These are phyloP conservation scores for Therioaphis trifolii DNA, from an alignment of 2,888 invertebrate genomes.

Conservation along the genomic window DNA sequence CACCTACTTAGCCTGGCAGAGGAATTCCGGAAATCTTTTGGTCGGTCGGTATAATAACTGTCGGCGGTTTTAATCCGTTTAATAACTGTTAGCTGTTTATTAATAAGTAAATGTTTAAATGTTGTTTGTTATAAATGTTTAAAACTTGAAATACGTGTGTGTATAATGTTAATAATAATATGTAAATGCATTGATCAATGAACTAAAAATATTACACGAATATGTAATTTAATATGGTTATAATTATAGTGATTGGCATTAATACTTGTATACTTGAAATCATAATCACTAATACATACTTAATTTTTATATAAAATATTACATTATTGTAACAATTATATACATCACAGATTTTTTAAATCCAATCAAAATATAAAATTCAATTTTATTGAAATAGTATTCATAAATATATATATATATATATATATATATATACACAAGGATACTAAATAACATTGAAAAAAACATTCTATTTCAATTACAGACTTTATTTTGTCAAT, in stretches of 20 bases:
- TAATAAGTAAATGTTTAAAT: neutral
- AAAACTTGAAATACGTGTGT: neutral
- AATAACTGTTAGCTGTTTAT: neutral
- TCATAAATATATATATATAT: conserved; percentile 29
- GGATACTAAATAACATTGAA: neutral
- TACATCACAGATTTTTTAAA: too few relatives aligned
- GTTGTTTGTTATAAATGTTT: neutral
- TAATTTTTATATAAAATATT: neutral
- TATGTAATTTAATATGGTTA: too few relatives aligned
- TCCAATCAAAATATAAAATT: neutral
- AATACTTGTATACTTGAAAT: neutral
- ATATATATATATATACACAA: neutral
- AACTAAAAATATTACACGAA: conserved; percentile 6
- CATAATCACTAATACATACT: neutral
- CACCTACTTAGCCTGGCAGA: neutral
- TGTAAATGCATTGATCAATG: neutral
- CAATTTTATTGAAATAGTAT: conserved; percentile 23
- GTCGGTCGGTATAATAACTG: neutral
- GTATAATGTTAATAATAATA: neutral
- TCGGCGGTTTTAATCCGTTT: neutral
- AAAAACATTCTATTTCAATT: conserved; percentile 5
- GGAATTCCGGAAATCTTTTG: neutral
- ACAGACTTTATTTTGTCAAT: conserved; percentile 27
- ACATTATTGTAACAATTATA: neutral
- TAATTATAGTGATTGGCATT: neutral